Base-by-base conservation (phyloP, 2,797 vertebrate genomes). In the Mastacembelus armatus region DNA sequence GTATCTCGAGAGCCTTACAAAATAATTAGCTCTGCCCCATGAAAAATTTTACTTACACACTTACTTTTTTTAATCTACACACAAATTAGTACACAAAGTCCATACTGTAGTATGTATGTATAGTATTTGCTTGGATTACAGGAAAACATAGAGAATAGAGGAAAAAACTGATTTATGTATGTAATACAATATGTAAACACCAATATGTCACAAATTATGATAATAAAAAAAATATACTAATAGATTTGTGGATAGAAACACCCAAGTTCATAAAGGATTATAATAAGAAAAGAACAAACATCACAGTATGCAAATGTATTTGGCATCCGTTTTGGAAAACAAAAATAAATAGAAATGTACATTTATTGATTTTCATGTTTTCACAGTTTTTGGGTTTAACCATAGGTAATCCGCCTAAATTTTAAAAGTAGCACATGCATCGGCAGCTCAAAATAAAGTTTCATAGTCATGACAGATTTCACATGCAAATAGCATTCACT, bases 361-460 rank as follows among this genome's bases (percentile, higher is more conserved):
- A 56, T 59, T n/a, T 33, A 32, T 18, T 39, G 2, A 27, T 59
- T 54, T 67, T 66, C 5, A 40, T 52, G 14, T 83, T 60, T 45
- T 90, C 86, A 88, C 85, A 87, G 84, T 88, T 81, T 78, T 75
- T 78, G 66, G 78, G 71, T 74, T 83, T 15, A 70, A 49, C 22
- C 16, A 33, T 32, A 40, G 1, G 9, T 57, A 58, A 52, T 39
- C 32, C 35, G 36, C 3, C n/a, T 19, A 30, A 3, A 35, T 52
- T 56, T 67, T 4, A 49, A 59, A 61, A 79, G 44, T 63, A 42
- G 19, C 10, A 57, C 85, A 87, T 90, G 85, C 85, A 82, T 58
- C 58, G 65, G 16, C 45, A 73, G 24, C 54, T 67, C 16, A 75
- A 56, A 55, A 71, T 29, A 45, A 58, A 43, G 27, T 45, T 30